phyloP scores from a whole-genome alignment of 2,797 vertebrate genomes.

The Falco berigora region DNA sequence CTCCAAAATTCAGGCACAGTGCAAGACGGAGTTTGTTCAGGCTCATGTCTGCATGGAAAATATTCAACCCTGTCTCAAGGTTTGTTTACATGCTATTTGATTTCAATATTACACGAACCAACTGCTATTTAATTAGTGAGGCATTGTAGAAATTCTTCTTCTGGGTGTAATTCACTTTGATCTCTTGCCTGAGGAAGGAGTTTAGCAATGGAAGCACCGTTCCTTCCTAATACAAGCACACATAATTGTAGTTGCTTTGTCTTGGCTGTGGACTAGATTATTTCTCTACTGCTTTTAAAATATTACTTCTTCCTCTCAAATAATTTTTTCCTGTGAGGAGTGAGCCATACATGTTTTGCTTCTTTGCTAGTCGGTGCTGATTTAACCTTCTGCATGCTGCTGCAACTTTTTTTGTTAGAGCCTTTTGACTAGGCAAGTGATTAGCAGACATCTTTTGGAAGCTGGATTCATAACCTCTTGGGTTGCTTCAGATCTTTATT shows the following conservation, averaged over 20 bases:
- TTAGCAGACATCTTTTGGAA: neutral
- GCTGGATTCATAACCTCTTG: neutral
- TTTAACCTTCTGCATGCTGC: neutral
- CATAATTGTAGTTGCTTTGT: neutral
- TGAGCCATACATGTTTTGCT: neutral
- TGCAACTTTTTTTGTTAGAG: neutral
- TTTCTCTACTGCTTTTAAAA: neutral
- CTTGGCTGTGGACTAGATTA: neutral
- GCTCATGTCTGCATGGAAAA: constrained; percentile 21
- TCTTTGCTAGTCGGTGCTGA: neutral
- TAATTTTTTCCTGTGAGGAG: neutral
- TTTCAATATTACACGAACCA: constrained; percentile 33
- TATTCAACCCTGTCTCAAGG: constrained; percentile 4
- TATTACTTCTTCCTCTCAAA: neutral
- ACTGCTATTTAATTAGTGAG: constrained; percentile 44
- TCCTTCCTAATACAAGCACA: constrained; percentile 4
- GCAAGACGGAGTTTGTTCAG: constrained; percentile 1
- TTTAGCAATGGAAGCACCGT: constrained; percentile 29
- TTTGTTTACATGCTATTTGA: constrained; percentile 42
- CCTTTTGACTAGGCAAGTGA: neutral
- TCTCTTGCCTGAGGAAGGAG: constrained; percentile 43
- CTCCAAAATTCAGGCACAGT: neutral
- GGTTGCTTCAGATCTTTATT: neutral
- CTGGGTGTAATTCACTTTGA: constrained; percentile 50
- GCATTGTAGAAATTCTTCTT: constrained; percentile 51